Conservation (phyloP, 2,113 vertebrate genomes). For the Prunella fulvescens region DNA sequence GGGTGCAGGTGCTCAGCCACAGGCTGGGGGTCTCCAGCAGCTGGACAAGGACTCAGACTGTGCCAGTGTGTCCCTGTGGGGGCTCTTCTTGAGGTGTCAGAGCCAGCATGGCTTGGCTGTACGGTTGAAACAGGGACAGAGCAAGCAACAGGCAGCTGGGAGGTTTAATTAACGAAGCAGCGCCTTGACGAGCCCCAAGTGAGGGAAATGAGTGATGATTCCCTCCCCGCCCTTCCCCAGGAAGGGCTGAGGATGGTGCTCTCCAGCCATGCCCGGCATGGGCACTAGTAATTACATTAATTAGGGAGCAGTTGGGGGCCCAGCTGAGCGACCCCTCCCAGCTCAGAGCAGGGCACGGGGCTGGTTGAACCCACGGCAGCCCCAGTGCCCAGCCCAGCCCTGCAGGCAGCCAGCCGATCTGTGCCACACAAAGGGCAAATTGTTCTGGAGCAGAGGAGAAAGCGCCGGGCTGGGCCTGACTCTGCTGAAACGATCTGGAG, state of each 20-base stretch:
- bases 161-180: not conserved
- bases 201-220: not conserved
- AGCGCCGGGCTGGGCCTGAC: not conserved
- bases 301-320: not conserved
- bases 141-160: not conserved
- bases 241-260: not conserved
- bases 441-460: constrained; percentile 17
- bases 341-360: not conserved
- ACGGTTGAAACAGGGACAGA: not conserved
- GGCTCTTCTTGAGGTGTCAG: not conserved
- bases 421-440: constrained; percentile 1
- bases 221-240: not conserved
- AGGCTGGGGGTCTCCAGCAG: not conserved
- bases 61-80: not conserved
- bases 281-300: not conserved
- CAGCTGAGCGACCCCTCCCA: not conserved
- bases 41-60: rapidly evolving
- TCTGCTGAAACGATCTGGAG: not conserved
- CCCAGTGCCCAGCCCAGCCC: not conserved
- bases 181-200: not conserved
- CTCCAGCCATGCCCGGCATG: not conserved
- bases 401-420: not conserved
- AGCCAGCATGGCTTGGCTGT: not conserved
- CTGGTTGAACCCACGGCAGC: not conserved
- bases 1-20: not conserved